These are phyloP conservation scores for Idaea aversata DNA, from an alignment of 2,888 invertebrate genomes.

Conservation along the genomic window DNA sequence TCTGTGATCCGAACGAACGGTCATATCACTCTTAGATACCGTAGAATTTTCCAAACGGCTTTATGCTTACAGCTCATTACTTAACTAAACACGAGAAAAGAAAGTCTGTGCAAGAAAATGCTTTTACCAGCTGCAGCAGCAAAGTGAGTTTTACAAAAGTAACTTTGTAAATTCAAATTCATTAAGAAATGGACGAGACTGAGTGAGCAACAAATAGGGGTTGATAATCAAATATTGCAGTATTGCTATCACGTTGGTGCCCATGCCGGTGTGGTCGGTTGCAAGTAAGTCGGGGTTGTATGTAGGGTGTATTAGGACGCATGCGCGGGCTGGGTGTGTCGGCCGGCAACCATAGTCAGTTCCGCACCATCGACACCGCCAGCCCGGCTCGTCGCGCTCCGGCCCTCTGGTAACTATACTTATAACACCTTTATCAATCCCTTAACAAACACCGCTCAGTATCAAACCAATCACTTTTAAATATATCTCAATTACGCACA, in stretches of 20 bases:
- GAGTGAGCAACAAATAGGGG: conserved; percentile 8
- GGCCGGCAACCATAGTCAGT: conserved; percentile 58
- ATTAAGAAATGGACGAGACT: not conserved
- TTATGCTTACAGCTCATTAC: too few relatives aligned
- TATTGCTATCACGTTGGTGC: not conserved
- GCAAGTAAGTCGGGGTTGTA: conserved; percentile 33
- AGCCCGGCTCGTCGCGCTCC: conserved; percentile 33
- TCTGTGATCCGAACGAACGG: too few relatives aligned
- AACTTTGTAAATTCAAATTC: not conserved
- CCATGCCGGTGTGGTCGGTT: conserved; percentile 23
- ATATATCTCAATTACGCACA: not conserved
- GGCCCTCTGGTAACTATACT: conserved; percentile 27
- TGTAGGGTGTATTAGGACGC: conserved; percentile 46
- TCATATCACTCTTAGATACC: too few relatives aligned
- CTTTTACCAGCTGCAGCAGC: too few relatives aligned
- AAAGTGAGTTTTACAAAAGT: too few relatives aligned
- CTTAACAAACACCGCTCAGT: not conserved
- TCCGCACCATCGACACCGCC: conserved; percentile 51
- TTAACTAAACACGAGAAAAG: too few relatives aligned
- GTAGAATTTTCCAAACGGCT: too few relatives aligned
- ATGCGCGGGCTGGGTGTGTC: conserved; percentile 76
- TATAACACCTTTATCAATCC: conserved; percentile 2
- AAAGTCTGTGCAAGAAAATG: too few relatives aligned
- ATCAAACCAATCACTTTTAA: not conserved
- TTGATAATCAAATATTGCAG: not conserved